Evolutionary conservation across 2,113 vertebrate genomes (phyloP).

Genomic region (Pomatostomus ruficeps): DNA sequence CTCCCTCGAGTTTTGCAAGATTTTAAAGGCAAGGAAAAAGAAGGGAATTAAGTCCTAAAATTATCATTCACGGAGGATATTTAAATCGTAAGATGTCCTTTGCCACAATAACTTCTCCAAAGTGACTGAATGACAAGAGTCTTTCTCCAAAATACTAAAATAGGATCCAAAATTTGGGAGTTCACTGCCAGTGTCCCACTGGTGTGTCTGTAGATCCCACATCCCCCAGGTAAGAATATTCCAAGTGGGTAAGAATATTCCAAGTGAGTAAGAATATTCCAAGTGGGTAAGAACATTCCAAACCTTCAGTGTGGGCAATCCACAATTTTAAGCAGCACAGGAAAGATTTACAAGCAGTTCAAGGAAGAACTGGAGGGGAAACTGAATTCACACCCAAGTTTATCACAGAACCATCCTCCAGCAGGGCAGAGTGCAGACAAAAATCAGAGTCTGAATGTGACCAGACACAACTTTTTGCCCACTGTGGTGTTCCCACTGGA

Average conservation of each 20-base stretch:
- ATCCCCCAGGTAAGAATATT: fast-evolving
- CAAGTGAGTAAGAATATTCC: not conserved
- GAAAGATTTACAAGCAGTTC: not conserved
- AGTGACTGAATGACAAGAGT: fast-evolving
- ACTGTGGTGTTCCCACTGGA: fast-evolving
- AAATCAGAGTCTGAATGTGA: not conserved
- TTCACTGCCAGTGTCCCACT: not conserved
- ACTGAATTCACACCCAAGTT: not conserved
- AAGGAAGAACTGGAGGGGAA: fast-evolving
- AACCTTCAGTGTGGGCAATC: not conserved
- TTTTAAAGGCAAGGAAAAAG: not conserved
- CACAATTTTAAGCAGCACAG: not conserved
- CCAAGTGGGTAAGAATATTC: fast-evolving
- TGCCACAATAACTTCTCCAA: not conserved
- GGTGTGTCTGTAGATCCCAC: not conserved
- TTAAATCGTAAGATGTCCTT: fast-evolving
- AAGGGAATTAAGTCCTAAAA: fast-evolving
- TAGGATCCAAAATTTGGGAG: not conserved
- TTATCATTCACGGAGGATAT: not conserved
- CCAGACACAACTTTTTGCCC: not conserved
- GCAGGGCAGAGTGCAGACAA: fast-evolving
- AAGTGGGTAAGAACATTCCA: not conserved
- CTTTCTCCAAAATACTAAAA: not conserved
- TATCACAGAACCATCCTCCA: not conserved
- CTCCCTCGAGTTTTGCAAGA: not conserved